phyloP scores from a whole-genome alignment of 1,140 invertebrate species.

The Rhynchophorus ferrugineus region DNA sequence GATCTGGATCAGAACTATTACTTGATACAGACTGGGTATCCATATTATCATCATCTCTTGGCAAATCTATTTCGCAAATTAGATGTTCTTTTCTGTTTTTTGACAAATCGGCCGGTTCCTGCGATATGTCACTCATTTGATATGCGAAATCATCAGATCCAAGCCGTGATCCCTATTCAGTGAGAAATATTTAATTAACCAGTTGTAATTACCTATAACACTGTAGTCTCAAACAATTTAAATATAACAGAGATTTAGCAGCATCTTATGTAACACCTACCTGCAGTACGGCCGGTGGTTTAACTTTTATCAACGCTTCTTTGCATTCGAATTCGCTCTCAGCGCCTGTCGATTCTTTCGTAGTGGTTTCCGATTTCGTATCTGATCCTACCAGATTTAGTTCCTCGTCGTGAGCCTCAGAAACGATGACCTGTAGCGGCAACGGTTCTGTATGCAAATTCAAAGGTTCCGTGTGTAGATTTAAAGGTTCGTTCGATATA shows the following conservation, averaged over 20 bases:
- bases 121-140: neutral
- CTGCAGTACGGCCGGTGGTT: slow-evolving; percentile 12
- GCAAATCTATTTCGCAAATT: slow-evolving; percentile 34
- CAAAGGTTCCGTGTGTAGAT: slow-evolving; percentile 10
- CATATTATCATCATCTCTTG: slow-evolving; percentile 32
- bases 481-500: slow-evolving; percentile 3
- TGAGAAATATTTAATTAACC: too few species aligned
- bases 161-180: too few species aligned
- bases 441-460: slow-evolving; percentile 10
- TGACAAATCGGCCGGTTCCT: slow-evolving; percentile 38
- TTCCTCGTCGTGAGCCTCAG: slow-evolving; percentile 1
- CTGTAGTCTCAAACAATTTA: too few species aligned
- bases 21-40: slow-evolving; percentile 41
- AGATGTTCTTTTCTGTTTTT: slow-evolving; percentile 33
- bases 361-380: neutral
- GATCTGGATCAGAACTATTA: slow-evolving; percentile 50
- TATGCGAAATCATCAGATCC: too few species aligned
- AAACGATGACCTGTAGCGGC: slow-evolving; percentile 10
- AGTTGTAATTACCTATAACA: too few species aligned
- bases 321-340: neutral
- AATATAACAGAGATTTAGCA: too few species aligned
- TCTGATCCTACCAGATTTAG: neutral
- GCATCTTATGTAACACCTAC: too few species aligned
- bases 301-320: slow-evolving; percentile 20
- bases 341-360: neutral